A percentile compares a stretch with the other conserved stretches of the same genome.
Conservation (phyloP, 1,140 invertebrate species). For the Drosophila bocqueti region DNA sequence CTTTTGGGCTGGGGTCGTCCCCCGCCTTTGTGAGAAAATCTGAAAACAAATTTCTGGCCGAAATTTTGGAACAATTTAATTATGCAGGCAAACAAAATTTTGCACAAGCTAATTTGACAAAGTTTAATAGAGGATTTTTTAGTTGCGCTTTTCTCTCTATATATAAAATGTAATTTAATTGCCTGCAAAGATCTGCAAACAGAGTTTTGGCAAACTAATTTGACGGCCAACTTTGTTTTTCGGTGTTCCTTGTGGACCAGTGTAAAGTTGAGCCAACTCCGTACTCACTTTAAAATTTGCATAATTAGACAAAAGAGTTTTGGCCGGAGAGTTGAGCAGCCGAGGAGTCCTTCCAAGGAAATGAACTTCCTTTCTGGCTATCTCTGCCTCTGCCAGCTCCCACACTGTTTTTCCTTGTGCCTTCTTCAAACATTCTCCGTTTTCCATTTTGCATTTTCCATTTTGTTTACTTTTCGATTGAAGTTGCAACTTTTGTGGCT, state of each 20-base stretch:
- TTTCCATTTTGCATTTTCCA: slow-evolving; percentile 31
- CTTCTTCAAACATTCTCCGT: slow-evolving; percentile 9
- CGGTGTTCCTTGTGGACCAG: slow-evolving; percentile 17
- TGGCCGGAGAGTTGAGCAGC: slow-evolving; percentile 13
- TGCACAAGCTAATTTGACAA: slow-evolving; percentile 15
- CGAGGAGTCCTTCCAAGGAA: slow-evolving; percentile 34
- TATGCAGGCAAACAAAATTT: slow-evolving; percentile 24
- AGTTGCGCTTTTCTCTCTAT: slow-evolving; percentile 2
- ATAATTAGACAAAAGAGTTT: slow-evolving; percentile 71
- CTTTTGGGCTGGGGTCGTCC: too few relatives aligned
- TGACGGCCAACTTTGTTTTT: slow-evolving; percentile 43
- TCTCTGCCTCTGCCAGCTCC: neutral
- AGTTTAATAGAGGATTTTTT: slow-evolving; percentile 30
- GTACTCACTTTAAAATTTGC: slow-evolving; percentile 56
- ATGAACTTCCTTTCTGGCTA: slow-evolving; percentile 39
- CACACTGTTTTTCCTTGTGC: neutral
- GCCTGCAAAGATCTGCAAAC: slow-evolving; percentile 37
- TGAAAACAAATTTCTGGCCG: neutral
- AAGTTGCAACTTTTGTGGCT: slow-evolving; percentile 53
- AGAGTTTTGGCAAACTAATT: slow-evolving; percentile 47
- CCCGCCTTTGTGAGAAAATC: slow-evolving; percentile 9
- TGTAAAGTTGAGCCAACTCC: slow-evolving; percentile 19
- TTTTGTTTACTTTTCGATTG: slow-evolving; percentile 52
- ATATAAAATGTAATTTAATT: slow-evolving; percentile 29
- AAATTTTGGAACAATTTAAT: slow-evolving; percentile 26